phyloP scores from a whole-genome alignment of 2,888 invertebrate species.

The Isotomurus palustris region DNA sequence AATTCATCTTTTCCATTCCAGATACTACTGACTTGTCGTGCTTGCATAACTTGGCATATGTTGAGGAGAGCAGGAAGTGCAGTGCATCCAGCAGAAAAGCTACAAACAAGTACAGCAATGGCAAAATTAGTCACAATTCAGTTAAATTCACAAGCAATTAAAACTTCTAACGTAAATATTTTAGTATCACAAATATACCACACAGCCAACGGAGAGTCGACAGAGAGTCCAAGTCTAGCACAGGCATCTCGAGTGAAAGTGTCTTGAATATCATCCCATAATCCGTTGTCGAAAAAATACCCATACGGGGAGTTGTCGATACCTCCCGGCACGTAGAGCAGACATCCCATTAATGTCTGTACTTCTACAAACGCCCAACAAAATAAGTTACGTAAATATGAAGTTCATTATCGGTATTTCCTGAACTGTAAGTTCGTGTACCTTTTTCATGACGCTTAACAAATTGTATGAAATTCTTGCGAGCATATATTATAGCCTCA shows the following conservation, averaged over 20 bases:
- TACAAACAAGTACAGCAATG: slow-evolving; percentile 47
- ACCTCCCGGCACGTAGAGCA: slow-evolving; percentile 73
- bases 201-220: slow-evolving; percentile 83
- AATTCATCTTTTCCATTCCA: slow-evolving; percentile 95
- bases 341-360: slow-evolving; percentile 78
- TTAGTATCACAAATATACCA: slow-evolving; percentile 54
- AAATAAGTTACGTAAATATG: too few relatives aligned
- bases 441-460: slow-evolving; percentile 71
- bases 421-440: too few relatives aligned
- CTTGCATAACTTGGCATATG: slow-evolving; percentile 86
- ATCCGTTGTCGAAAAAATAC: slow-evolving; percentile 65
- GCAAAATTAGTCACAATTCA: not conserved
- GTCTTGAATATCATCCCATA: slow-evolving; percentile 83
- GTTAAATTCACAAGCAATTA: slow-evolving; percentile 10
- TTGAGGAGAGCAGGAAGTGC: slow-evolving; percentile 92
- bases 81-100: slow-evolving; percentile 85
- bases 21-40: slow-evolving; percentile 82
- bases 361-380: slow-evolving; percentile 66
- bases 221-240: slow-evolving; percentile 78
- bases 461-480: slow-evolving; percentile 75
- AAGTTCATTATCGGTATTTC: not conserved
- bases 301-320: slow-evolving; percentile 71
- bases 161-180: not conserved
- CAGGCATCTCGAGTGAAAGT: slow-evolving; percentile 90
- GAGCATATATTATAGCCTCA: slow-evolving; percentile 82